Percentiles rank a stretch among this genome's conserved stretches.
phyloP scores from a whole-genome alignment of 2,113 vertebrate species.

The Oenanthe melanoleuca region DNA sequence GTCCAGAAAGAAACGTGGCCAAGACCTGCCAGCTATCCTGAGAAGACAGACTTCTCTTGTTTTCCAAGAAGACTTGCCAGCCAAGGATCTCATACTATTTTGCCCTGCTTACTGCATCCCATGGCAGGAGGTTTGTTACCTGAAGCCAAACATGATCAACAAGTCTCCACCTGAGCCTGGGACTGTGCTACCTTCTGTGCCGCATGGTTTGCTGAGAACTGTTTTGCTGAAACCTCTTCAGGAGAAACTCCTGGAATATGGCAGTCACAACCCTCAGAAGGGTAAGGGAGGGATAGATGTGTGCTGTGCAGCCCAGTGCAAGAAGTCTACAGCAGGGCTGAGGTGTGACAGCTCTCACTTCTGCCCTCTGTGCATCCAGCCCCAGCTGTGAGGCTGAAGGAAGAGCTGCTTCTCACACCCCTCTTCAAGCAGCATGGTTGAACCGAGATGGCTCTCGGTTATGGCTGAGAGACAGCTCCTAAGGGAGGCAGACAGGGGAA shows the following conservation, averaged over 20 bases:
- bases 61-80: background rate
- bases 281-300: background rate
- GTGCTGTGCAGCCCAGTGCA: background rate
- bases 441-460: too few relatives aligned
- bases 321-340: background rate
- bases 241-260: background rate
- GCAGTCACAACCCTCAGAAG: background rate
- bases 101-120: background rate
- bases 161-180: background rate
- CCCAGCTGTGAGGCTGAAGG: background rate
- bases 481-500: background rate
- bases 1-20: background rate
- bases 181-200: background rate
- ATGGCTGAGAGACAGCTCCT: accelerated
- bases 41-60: background rate
- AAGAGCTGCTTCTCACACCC: background rate
- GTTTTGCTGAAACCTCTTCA: background rate
- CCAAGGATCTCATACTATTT: background rate
- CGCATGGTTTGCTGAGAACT: background rate
- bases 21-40: background rate
- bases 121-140: background rate
- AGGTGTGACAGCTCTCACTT: background rate
- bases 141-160: background rate
- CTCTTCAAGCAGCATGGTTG: background rate
- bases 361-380: background rate